phyloP scores from a whole-genome alignment of 1,140 invertebrate species.

The Pseudomyrmex pallidus region DNA sequence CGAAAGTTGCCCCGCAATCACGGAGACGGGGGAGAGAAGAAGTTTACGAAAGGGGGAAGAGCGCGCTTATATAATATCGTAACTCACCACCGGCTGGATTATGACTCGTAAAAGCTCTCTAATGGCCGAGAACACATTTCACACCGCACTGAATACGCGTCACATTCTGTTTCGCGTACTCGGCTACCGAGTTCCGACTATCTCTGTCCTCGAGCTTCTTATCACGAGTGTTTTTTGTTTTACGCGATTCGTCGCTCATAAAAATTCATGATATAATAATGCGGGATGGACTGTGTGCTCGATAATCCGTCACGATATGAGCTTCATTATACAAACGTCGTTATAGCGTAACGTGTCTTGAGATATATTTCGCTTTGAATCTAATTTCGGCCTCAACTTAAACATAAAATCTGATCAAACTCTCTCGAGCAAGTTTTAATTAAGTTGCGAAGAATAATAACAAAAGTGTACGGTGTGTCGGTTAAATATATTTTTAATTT shows the following conservation, averaged over 20 bases:
- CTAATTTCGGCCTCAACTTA: neutral
- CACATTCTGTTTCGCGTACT: neutral
- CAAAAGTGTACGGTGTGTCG: neutral
- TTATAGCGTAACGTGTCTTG: constrained; percentile 1
- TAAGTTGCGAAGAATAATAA: neutral
- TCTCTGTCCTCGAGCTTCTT: neutral
- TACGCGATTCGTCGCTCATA: neutral
- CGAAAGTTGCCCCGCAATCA: neutral
- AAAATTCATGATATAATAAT: constrained; percentile 11
- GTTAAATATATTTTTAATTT: neutral
- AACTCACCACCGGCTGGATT: constrained; percentile 24
- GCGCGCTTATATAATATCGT: constrained; percentile 27
- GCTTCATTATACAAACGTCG: constrained; percentile 3
- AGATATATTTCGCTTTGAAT: neutral
- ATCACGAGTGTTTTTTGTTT: constrained; percentile 1
- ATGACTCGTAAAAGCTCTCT: constrained; percentile 46
- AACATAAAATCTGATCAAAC: neutral
- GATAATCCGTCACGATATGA: constrained; percentile 25
- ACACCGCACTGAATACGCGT: neutral
- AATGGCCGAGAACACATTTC: neutral
- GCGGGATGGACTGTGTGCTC: neutral
- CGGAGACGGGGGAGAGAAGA: neutral
- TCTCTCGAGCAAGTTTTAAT: constrained; percentile 10
- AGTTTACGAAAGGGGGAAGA: constrained; percentile 3
- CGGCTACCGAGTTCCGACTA: neutral